phyloP scores from a whole-genome alignment of 2,113 vertebrate genomes.

The Xenus cinereus region DNA sequence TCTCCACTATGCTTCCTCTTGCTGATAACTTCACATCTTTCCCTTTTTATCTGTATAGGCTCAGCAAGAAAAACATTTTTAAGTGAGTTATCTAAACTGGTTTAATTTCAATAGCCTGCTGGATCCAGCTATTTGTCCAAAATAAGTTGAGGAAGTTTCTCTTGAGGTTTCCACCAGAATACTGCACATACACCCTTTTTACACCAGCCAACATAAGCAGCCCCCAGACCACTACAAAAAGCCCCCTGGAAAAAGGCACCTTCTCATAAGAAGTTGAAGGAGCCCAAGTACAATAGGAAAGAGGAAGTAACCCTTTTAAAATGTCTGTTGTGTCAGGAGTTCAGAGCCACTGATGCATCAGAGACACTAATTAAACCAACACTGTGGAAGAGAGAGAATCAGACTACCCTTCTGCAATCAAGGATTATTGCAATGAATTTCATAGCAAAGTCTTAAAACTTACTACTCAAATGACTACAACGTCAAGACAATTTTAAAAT shows the following conservation, averaged over 20 bases:
- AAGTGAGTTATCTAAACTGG: neutral
- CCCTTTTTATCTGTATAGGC: neutral
- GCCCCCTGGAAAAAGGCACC: neutral
- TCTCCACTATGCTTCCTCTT: neutral
- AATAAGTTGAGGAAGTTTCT: neutral
- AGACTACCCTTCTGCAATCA: neutral
- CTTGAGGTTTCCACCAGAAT: neutral
- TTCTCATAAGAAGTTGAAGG: neutral
- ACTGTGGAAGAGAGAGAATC: neutral
- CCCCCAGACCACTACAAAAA: neutral
- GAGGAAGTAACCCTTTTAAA: neutral
- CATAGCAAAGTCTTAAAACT: neutral
- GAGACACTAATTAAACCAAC: neutral
- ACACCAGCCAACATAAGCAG: neutral
- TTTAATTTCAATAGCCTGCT: neutral
- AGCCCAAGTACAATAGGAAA: neutral
- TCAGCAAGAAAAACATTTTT: neutral
- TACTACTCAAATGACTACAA: neutral
- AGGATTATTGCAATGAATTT: neutral
- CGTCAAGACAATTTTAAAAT: neutral
- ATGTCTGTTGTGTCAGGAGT: neutral
- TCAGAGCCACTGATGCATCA: neutral
- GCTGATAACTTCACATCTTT: neutral
- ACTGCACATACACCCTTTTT: rapidly evolving
- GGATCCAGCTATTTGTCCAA: neutral